Evolutionary conservation across 2,113 vertebrate genomes (phyloP), one percentile per base, ranked within the genome.

Genomic region (Eolophus roseicapilla): DNA sequence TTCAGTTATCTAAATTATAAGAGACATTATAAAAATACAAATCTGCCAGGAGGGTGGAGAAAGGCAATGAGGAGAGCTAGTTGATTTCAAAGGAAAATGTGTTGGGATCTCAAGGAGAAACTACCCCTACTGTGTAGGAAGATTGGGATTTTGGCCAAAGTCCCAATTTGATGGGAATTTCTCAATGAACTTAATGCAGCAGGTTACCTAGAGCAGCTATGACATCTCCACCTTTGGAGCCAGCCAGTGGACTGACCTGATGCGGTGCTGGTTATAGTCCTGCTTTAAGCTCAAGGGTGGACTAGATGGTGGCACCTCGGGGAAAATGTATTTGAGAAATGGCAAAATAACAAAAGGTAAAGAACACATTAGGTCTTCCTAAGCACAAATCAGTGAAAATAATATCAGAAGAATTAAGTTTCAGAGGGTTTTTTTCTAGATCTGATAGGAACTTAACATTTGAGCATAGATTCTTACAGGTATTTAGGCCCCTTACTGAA

Each of bases 211-310:
- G 35, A 91, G 41, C 41, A 5, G 0, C 23, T 65, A 24, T 53
- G 41, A 24, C 4, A 11, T 7, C 10, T 23, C 29, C 18, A 31
- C 7, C 10, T 19, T 52, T 63, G 25, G n/a, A 86, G 17, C 10
- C 71, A 92, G 67, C 3, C 27, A 39, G 25, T 0, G 0, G 11
- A 1, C n/a, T 50, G 47, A n/a, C 37, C 35, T 23, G 10, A 18
- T 18, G 24, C 0, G 2, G 2, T 33, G 10, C 11, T 65, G 29
- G 4, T 43, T 3, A 4, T 8, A 50, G 9, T 31, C 17, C 28
- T 70, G 2, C 37, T 62, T 49, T 21, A 77, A 81, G 5, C 1
- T 28, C 18, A 9, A 77, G 18, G 6, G 2, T 82, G 33, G 6
- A 62, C 27, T 69, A 55, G 10, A 15, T 28, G 20, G 23, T 50